Base-by-base conservation (phyloP, 2,797 vertebrate species). In the Diceros bicornis region DNA sequence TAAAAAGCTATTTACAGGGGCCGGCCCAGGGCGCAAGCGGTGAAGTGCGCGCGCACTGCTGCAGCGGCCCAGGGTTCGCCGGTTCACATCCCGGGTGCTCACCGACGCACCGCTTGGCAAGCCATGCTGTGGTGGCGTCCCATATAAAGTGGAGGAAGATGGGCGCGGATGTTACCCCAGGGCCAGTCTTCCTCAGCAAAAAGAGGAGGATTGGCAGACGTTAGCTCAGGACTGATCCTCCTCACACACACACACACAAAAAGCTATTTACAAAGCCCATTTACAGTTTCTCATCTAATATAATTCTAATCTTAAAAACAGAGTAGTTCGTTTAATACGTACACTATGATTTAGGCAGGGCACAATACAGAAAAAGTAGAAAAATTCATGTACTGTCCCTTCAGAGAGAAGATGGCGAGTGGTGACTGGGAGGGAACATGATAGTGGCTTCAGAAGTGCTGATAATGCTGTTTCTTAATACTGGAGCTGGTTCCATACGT, bases 221-320 rank as follows among this genome's bases (percentile, higher is more conserved):
- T 37, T 37, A 37, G 37, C 37, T 37, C 37, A 37, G 37, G 37
- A 4, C 37, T 41, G 41, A 41, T 41, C 41, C 5, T 41, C 37
- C 37, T 37, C 37, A 41, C 41, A 41, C 41, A 41, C 41, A 41
- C 41, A 41, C 41, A 41, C 41, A 41, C 41, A 41, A 93, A 83
- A 93, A 71, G 75, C 61, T 82, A 62, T 44, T 90, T 69, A 59
- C 27, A 47, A 86, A 90, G 21, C 4, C 66, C 55, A 77, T 69
- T 86, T 89, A 29, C 69, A 68, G 91, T 87, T 69, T 93, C 74
- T 90, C 44, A 97, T 23, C 14, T 34, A 72, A 77, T 85, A 27
- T 10, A 91, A 69, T 50, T 90, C 68, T 93, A 95, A 85, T 34
- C 34, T 75, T 25, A 29, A 86, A 90, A 93, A 77, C 2, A 59